Conservation (phyloP, 2,797 vertebrate species). For the Falco rusticolus region DNA sequence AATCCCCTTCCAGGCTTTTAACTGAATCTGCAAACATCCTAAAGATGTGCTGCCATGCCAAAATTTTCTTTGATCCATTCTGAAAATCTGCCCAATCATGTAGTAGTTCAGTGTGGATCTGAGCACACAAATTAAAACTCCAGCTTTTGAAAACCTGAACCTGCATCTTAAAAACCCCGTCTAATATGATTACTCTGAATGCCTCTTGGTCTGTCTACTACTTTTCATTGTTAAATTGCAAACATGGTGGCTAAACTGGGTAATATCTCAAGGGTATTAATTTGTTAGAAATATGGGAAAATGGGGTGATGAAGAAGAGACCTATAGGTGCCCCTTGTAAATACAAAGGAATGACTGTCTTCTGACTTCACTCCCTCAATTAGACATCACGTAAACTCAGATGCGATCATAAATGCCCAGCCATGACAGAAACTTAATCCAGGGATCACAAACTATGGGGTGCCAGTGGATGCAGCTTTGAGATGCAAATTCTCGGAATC, state of each 20-base stretch:
- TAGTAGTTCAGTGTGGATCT: not conserved
- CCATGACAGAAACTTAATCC: not conserved
- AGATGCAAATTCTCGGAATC: not conserved
- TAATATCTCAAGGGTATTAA: not conserved
- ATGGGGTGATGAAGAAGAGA: not conserved
- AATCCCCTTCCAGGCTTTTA: not conserved
- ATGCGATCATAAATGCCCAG: not conserved
- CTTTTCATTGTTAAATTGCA: not conserved
- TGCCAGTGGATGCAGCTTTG: not conserved
- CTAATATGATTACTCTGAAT: not conserved
- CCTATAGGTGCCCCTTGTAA: not conserved
- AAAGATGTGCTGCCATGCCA: not conserved
- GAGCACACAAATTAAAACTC: not conserved
- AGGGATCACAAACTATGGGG: not conserved
- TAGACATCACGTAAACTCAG: not conserved
- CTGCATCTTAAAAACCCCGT: not conserved
- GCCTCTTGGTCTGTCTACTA: not conserved
- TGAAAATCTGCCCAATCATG: constrained; percentile 14
- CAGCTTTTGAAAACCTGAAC: not conserved
- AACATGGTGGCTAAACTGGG: not conserved
- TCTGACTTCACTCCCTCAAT: not conserved
- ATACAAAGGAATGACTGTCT: not conserved
- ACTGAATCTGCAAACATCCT: not conserved
- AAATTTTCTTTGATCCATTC: not conserved
- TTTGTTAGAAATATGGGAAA: not conserved